These are phyloP conservation scores for Montipora cactus DNA, from an alignment of 64 coral and sea anemone species.

Conservation along the genomic window DNA sequence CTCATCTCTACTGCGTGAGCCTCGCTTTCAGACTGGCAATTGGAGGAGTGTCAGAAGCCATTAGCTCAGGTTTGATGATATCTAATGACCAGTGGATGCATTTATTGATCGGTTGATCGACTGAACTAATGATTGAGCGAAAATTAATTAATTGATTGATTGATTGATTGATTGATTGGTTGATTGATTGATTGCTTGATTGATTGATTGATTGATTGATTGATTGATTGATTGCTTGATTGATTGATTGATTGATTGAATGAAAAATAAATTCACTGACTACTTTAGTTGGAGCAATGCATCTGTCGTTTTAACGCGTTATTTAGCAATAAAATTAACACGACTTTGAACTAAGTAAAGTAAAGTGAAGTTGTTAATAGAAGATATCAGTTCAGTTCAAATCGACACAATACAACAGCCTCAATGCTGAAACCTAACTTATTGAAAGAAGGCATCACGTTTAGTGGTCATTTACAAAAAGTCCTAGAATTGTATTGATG, in stretches of 20 bases:
- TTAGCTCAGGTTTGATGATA: slow-evolving; percentile 71
- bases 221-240: background rate
- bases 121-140: background rate
- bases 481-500: too few relatives aligned
- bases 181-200: background rate
- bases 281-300: too few relatives aligned
- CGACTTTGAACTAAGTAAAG: too few relatives aligned
- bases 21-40: slow-evolving; percentile 89
- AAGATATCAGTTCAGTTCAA: too few relatives aligned
- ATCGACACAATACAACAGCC: too few relatives aligned
- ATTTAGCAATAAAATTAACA: too few relatives aligned
- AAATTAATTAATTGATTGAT: background rate
- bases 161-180: background rate
- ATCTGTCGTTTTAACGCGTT: too few relatives aligned
- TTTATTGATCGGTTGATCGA: background rate
- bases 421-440: too few relatives aligned
- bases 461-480: too few relatives aligned
- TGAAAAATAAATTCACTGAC: background rate
- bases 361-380: too few relatives aligned
- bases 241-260: background rate
- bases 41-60: slow-evolving; percentile 62
- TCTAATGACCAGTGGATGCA: too few relatives aligned
- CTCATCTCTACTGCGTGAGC: slow-evolving; percentile 89
- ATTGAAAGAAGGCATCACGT: too few relatives aligned
- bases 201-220: background rate